These are phyloP conservation scores for Bradynema listronoti DNA, from an alignment of 1,140 invertebrate genomes.

Conservation along the genomic window DNA sequence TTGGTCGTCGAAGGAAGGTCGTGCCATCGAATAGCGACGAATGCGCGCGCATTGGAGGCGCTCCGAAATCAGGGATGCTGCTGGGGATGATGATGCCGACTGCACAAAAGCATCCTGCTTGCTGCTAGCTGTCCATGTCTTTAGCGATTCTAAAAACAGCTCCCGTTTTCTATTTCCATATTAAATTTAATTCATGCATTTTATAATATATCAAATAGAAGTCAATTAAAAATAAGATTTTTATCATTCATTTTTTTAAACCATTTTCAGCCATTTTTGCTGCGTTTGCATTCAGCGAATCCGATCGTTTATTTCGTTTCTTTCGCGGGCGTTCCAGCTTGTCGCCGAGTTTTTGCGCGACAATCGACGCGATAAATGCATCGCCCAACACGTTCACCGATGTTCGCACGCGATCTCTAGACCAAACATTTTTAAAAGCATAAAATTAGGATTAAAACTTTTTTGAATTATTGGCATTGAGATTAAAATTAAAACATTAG, in stretches of 20 bases:
- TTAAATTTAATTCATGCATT: neutral
- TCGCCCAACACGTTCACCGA: slow-evolving; percentile 92
- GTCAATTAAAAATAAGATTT: slow-evolving; percentile 10
- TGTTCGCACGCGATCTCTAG: slow-evolving; percentile 86
- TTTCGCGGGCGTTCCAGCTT: slow-evolving; percentile 42
- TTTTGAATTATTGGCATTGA: too few relatives aligned
- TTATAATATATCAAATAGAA: slow-evolving; percentile 7
- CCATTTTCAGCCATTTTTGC: neutral
- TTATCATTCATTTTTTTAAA: neutral
- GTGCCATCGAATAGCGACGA: too few relatives aligned
- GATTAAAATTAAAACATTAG: neutral
- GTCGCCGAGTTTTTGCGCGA: slow-evolving; percentile 65
- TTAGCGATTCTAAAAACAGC: neutral
- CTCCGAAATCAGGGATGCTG: neutral
- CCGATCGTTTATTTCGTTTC: slow-evolving; percentile 47
- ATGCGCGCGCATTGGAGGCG: neutral
- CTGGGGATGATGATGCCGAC: neutral
- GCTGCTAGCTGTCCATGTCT: neutral
- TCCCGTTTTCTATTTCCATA: neutral
- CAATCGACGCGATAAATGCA: slow-evolving; percentile 80
- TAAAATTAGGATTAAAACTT: neutral
- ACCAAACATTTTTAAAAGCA: slow-evolving; percentile 49
- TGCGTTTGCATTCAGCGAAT: neutral
- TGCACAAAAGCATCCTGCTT: slow-evolving; percentile 6
- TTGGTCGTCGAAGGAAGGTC: slow-evolving; percentile 7